A percentile compares a stretch with the other conserved stretches of the same genome.
Evolutionary conservation across 2,888 invertebrate species (phyloP).

Genomic region (Clepsis dumicolana): DNA sequence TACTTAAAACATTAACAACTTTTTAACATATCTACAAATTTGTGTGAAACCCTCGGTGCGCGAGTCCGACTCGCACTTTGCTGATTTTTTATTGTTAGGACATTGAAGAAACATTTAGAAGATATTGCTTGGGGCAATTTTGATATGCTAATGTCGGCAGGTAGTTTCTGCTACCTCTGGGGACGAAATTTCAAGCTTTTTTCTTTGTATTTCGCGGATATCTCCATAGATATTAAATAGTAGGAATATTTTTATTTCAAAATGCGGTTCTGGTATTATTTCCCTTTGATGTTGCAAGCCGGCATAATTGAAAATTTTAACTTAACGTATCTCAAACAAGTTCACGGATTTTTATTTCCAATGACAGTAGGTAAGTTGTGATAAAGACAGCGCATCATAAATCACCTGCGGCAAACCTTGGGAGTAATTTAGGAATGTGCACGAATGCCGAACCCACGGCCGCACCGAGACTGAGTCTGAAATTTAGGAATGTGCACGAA

Average conservation of each 20-base stretch:
- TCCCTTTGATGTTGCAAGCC: background rate
- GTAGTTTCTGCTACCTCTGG: slow-evolving; percentile 55
- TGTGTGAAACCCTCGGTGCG: too few relatives aligned
- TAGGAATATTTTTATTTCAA: slow-evolving; percentile 28
- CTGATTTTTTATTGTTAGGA: slow-evolving; percentile 35
- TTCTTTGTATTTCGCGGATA: slow-evolving; percentile 45
- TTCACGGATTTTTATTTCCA: too few relatives aligned
- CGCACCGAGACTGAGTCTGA: too few relatives aligned
- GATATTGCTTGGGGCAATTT: slow-evolving; percentile 63
- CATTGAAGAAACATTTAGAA: slow-evolving; percentile 41
- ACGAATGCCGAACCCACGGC: too few relatives aligned
- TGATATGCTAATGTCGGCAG: slow-evolving; percentile 69
- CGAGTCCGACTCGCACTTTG: too few relatives aligned
- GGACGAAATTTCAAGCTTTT: slow-evolving; percentile 49
- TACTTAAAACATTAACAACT: too few relatives aligned
- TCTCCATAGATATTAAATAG: slow-evolving; percentile 43
- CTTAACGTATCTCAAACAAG: background rate
- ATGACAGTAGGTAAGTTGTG: too few relatives aligned
- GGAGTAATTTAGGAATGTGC: too few relatives aligned
- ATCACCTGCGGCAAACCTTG: too few relatives aligned
- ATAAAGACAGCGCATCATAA: too few relatives aligned
- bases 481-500: too few relatives aligned
- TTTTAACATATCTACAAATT: too few relatives aligned
- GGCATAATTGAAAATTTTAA: background rate
- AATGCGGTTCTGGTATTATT: background rate